Conservation (phyloP, 2,888 invertebrate genomes). For the Eupithecia subfuscata region DNA sequence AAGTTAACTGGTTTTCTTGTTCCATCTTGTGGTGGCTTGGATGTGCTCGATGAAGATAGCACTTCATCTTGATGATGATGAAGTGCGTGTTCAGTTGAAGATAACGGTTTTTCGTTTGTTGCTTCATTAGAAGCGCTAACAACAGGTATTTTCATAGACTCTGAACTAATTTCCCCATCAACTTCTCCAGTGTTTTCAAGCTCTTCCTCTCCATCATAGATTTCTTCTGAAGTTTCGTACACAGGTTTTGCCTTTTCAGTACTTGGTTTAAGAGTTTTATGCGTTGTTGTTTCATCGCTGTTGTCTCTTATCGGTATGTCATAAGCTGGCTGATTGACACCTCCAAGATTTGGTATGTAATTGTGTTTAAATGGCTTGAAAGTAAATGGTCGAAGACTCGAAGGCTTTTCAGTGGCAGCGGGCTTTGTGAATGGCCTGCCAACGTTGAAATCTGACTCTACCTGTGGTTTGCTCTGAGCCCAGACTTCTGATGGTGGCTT, state of each 20-base stretch:
- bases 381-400: slow-evolving; percentile 57
- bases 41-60: slow-evolving; percentile 39
- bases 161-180: slow-evolving; percentile 77
- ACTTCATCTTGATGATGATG: slow-evolving; percentile 60
- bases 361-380: slow-evolving; percentile 51
- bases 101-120: slow-evolving; percentile 44
- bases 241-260: slow-evolving; percentile 63
- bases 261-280: slow-evolving; percentile 46
- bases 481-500: slow-evolving; percentile 75
- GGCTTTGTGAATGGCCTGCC: slow-evolving; percentile 73
- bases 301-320: slow-evolving; percentile 78
- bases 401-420: slow-evolving; percentile 52
- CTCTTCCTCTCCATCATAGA: slow-evolving; percentile 76
- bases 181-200: slow-evolving; percentile 66
- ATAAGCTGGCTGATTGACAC: slow-evolving; percentile 71
- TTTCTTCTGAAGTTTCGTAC: slow-evolving; percentile 76
- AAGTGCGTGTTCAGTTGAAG: slow-evolving; percentile 53
- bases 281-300: slow-evolving; percentile 69
- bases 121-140: slow-evolving; percentile 69
- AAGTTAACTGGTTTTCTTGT: slow-evolving; percentile 55
- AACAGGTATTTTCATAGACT: slow-evolving; percentile 78
- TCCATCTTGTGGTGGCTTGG: slow-evolving; percentile 41
- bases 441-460: slow-evolving; percentile 59
- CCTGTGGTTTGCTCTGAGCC: slow-evolving; percentile 55
- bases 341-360: slow-evolving; percentile 68